A percentile compares a stretch with the other conserved stretches of the same genome.
phyloP scores from a whole-genome alignment of 2,888 invertebrate species.

The Chalcis sispes region DNA sequence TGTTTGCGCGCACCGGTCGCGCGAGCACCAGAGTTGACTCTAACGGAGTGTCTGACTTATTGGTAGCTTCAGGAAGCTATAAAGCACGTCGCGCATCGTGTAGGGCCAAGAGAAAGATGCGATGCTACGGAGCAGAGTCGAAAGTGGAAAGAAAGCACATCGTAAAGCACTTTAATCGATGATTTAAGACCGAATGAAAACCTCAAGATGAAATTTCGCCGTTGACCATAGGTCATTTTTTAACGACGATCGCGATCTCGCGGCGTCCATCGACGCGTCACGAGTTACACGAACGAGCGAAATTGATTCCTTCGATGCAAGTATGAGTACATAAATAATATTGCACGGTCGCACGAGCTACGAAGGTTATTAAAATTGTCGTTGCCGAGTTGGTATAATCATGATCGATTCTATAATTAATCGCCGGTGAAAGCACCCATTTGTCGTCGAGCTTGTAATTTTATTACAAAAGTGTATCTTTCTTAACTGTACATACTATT shows the following conservation, averaged over 20 bases:
- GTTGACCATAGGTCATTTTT: constrained; percentile 23
- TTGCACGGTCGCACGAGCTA: neutral
- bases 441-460: constrained; percentile 14
- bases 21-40: constrained; percentile 6
- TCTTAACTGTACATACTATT: neutral
- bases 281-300: constrained; percentile 22
- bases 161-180: constrained; percentile 51
- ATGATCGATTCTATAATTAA: neutral
- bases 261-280: constrained; percentile 15
- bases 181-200: constrained; percentile 38
- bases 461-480: constrained; percentile 1
- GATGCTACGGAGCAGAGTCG: constrained; percentile 14
- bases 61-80: constrained; percentile 47
- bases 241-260: constrained; percentile 34
- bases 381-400: neutral
- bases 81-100: constrained; percentile 1
- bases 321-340: constrained; percentile 3
- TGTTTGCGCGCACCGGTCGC: neutral
- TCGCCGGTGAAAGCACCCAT: neutral
- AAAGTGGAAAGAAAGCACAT: constrained; percentile 53
- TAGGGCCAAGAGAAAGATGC: neutral
- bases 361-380: constrained; percentile 30
- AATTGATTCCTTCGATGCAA: constrained; percentile 22
- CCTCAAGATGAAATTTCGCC: constrained; percentile 21
- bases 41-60: constrained; percentile 32